Conservation (phyloP, 2,113 vertebrate species). For the human (Homo sapiens) region GRCh38 chr16:52429001-52429500, state of each 20-base stretch:
- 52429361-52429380: neutral
- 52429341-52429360: neutral
- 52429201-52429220: neutral
- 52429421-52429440: neutral
- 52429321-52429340: neutral
- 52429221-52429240: neutral
- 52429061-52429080: neutral
- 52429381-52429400: neutral
- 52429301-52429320: neutral
- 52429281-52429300: neutral
- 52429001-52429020: neutral
- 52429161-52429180: neutral
- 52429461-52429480: neutral
- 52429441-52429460: neutral
- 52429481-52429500: neutral
- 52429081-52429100: neutral
- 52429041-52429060: neutral
- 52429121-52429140: neutral
- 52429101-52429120: neutral
- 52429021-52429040: neutral
- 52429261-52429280: neutral
- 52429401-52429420: neutral
- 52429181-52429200: neutral
- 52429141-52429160: neutral
- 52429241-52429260: neutral